Conservation (phyloP, 2,797 vertebrate species). For the Pangasius larnaudii region DNA sequence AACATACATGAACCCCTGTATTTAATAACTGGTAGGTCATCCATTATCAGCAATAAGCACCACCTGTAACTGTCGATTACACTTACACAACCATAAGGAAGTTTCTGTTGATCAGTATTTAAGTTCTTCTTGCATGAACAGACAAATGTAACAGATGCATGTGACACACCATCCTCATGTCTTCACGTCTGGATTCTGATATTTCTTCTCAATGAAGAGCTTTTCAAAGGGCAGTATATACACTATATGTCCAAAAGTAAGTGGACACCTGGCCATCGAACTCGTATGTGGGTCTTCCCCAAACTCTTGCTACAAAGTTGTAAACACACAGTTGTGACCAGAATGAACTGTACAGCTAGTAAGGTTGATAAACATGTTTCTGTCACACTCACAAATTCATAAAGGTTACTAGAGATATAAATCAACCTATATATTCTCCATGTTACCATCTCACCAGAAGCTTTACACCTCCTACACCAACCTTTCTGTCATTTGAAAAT, state of each 20-base stretch:
- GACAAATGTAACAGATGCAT: not conserved
- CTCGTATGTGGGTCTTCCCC: not conserved
- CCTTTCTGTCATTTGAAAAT: not conserved
- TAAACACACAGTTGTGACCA: not conserved
- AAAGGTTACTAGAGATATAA: conserved; percentile 1
- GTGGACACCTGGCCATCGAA: not conserved
- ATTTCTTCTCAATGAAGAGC: not conserved
- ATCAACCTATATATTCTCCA: not conserved
- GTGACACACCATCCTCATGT: not conserved
- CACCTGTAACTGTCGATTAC: not conserved
- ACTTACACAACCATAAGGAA: not conserved
- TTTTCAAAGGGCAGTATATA: not conserved
- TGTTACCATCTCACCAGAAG: not conserved
- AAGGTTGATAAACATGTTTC: not conserved
- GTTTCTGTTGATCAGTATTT: not conserved
- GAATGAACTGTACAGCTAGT: not conserved
- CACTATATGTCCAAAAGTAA: not conserved
- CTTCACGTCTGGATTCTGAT: not conserved
- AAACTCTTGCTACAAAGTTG: not conserved
- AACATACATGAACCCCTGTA: not conserved
- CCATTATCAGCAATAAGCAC: not conserved
- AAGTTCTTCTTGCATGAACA: not conserved
- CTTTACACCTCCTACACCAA: not conserved
- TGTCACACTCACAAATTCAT: not conserved
- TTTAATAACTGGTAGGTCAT: not conserved